Evolutionary conservation across 1,140 invertebrate genomes (phyloP).

Genomic region (Ceratina japonica): DNA sequence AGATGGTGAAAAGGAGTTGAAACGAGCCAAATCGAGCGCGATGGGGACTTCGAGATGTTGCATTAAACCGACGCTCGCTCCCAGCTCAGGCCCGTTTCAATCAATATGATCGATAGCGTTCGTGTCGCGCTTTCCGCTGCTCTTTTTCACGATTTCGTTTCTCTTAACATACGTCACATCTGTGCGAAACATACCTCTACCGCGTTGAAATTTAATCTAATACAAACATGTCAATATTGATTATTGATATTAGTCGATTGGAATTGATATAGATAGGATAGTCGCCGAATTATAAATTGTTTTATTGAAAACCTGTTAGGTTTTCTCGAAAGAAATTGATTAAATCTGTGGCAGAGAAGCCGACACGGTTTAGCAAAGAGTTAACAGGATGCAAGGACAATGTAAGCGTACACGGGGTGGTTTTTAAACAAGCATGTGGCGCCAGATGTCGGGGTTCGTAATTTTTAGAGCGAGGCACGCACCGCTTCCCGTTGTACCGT

Average conservation of each 20-base stretch:
- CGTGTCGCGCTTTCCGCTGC: background rate
- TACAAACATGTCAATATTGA: too few relatives aligned
- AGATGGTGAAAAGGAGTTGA: conserved; percentile 36
- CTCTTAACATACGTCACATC: too few relatives aligned
- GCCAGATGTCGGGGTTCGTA: conserved; percentile 68
- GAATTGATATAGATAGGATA: too few relatives aligned
- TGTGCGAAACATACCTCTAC: too few relatives aligned
- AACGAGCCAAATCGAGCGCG: conserved; percentile 27
- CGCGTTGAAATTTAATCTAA: too few relatives aligned
- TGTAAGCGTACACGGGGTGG: conserved; percentile 21
- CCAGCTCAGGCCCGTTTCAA: background rate
- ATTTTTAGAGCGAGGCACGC: conserved; percentile 54
- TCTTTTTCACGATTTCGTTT: too few relatives aligned
- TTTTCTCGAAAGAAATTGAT: too few relatives aligned
- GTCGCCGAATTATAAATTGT: too few relatives aligned
- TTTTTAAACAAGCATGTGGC: conserved; percentile 46
- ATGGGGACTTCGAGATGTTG: background rate
- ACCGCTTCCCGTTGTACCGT: background rate
- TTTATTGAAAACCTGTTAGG: too few relatives aligned
- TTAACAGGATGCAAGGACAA: background rate
- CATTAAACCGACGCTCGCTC: background rate
- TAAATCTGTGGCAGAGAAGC: background rate
- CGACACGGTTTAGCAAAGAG: background rate
- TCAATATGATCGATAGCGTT: background rate
- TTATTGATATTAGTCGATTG: too few relatives aligned